Conservation (phyloP, 2,113 vertebrate genomes). For the Pelmatolapia mariae region DNA sequence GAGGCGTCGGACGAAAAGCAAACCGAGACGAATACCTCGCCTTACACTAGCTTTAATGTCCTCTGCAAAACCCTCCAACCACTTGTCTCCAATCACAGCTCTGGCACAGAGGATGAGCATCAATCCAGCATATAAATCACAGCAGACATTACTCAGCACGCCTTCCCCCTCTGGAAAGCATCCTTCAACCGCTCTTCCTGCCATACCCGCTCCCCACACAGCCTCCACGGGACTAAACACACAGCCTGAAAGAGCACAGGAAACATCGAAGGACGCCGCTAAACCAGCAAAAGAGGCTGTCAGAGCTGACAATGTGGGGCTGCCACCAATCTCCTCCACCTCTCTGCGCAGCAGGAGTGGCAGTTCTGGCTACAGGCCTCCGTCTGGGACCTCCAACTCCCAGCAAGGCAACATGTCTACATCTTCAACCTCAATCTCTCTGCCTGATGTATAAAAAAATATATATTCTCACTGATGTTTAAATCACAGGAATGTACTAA, state of each 20-base stretch:
- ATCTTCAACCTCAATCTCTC: not conserved
- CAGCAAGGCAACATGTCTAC: not conserved
- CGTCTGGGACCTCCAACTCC: not conserved
- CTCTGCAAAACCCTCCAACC: slow-evolving; percentile 17
- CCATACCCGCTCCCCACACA: not conserved
- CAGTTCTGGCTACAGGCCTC: not conserved
- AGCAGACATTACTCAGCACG: not conserved
- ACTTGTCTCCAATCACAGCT: slow-evolving; percentile 34
- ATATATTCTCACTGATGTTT: not conserved
- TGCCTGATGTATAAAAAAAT: not conserved
- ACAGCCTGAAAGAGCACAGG: not conserved
- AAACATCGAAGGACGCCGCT: not conserved
- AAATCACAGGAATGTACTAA: not conserved
- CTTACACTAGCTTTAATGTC: slow-evolving; percentile 46
- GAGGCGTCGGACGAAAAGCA: not conserved
- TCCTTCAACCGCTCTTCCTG: not conserved
- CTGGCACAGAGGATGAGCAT: slow-evolving; percentile 35
- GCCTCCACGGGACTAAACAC: not conserved
- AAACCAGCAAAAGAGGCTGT: not conserved
- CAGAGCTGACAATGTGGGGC: not conserved
- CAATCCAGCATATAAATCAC: not conserved
- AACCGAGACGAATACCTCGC: slow-evolving; percentile 42
- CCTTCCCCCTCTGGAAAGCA: not conserved
- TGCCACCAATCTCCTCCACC: slow-evolving; percentile 62
- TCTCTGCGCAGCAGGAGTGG: not conserved